Conservation (phyloP, 2,113 vertebrate species). For the Diglossa brunneiventris region DNA sequence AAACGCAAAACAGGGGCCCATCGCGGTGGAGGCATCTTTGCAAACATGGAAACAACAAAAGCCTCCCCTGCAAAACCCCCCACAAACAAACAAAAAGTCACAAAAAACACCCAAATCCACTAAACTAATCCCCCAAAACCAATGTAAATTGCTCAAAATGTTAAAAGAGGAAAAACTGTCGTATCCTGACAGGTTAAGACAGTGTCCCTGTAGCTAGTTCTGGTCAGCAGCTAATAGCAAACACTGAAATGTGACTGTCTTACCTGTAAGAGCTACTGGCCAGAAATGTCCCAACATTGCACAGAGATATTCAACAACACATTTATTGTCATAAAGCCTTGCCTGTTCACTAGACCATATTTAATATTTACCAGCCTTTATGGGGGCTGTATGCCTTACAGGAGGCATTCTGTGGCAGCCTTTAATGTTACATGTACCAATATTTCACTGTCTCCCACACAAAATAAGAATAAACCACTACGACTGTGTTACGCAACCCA, state of each 20-base stretch:
- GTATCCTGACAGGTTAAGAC: background rate
- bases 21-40: background rate
- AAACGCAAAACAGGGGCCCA: background rate
- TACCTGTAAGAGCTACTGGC: background rate
- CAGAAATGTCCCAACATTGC: background rate
- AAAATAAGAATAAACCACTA: constrained; percentile 26
- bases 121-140: background rate
- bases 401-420: background rate
- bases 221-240: background rate
- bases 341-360: background rate
- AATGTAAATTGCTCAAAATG: background rate
- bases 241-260: background rate
- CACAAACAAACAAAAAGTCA: background rate
- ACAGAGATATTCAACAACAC: background rate
- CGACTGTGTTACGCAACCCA: background rate
- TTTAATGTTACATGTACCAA: background rate
- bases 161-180: background rate
- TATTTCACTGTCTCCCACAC: background rate
- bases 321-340: background rate
- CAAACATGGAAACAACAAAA: background rate
- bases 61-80: accelerated
- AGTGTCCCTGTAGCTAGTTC: accelerated
- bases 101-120: accelerated
- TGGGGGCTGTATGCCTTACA: background rate
- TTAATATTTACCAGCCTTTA: background rate